Base-by-base conservation (phyloP, 2,797 vertebrate species). In the Rhincodon typus region DNA sequence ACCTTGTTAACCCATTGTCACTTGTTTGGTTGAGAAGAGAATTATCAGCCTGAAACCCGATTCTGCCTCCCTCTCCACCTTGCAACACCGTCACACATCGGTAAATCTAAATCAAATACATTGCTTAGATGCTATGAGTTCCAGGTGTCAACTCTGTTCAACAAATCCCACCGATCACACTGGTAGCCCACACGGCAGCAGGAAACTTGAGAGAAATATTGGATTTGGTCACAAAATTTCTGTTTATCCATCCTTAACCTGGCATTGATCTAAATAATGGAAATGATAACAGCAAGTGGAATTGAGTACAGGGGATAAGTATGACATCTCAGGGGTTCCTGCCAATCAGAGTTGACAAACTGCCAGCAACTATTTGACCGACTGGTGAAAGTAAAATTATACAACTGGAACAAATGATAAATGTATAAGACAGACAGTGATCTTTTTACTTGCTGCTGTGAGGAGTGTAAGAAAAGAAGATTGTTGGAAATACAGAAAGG, bases 341-440 rank as follows among this genome's bases (percentile, higher is more conserved):
- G 42, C 94, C 27, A 46, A 42, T 50, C 93, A 70, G 5, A 94
- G 27, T 25, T 94, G 69, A 50, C 67, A 94, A 30, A 72, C 19
- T 42, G 67, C 69, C 69, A 94, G 70, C 12, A 94, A 74, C 69
- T 46, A 53, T 50, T 74, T 94, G 42, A 94, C 69, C 27, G 42
- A 46, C 69, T 94, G 69, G 13, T 94, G 67, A 46, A 74, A 46
- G 50, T 10, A 62, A 38, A 91, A 94, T 50, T 34, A 72, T 27
- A 72, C 93, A 94, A 12, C 25, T 42, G 38, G 67, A 94, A 74
- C 69, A 94, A 42, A 50, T 91, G n/a, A 67, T 66, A 94, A 94
- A 15, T 46, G 50, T 74, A 25, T 38, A 50, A 94, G 93, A 69
- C 27, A 8, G 42, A 21, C 67, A 94, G 27, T 1, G 19, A 94